Conservation (phyloP, 1,140 invertebrate species). For the Diploscapter pachys region DNA sequence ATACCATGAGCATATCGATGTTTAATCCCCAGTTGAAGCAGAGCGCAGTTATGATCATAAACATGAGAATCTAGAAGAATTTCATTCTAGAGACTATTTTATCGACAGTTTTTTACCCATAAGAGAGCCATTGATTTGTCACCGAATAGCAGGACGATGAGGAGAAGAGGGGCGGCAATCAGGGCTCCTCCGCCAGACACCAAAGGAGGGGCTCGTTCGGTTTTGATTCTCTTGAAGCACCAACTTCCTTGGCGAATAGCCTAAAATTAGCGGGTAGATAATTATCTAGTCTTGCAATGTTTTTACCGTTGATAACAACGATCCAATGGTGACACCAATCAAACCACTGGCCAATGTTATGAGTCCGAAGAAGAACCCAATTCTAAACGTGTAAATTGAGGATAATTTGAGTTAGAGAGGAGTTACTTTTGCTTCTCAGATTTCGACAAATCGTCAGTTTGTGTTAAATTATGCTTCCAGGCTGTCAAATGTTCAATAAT, state of each 20-base stretch:
- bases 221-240: conserved; percentile 1
- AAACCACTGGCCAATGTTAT: background rate
- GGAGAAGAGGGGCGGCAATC: conserved; percentile 19
- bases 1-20: conserved; percentile 29
- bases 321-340: conserved; percentile 1
- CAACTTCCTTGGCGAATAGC: no score
- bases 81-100: background rate
- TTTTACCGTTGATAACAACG: background rate
- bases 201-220: conserved; percentile 21
- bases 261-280: no score
- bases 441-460: conserved; percentile 6
- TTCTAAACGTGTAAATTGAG: background rate
- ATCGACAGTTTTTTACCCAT: background rate
- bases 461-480: background rate
- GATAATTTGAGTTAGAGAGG: background rate
- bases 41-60: conserved; percentile 23
- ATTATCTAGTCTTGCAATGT: no score
- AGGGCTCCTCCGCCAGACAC: conserved; percentile 30
- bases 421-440: conserved; percentile 10
- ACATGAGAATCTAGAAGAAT: conserved; percentile 4
- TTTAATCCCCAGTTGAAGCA: conserved; percentile 33
- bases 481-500: conserved; percentile 11
- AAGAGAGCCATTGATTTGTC: conserved; percentile 12
- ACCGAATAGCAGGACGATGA: conserved; percentile 24
- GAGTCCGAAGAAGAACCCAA: background rate